phyloP scores from a whole-genome alignment of 2,797 vertebrate species.

The Gobio occitaniae region DNA sequence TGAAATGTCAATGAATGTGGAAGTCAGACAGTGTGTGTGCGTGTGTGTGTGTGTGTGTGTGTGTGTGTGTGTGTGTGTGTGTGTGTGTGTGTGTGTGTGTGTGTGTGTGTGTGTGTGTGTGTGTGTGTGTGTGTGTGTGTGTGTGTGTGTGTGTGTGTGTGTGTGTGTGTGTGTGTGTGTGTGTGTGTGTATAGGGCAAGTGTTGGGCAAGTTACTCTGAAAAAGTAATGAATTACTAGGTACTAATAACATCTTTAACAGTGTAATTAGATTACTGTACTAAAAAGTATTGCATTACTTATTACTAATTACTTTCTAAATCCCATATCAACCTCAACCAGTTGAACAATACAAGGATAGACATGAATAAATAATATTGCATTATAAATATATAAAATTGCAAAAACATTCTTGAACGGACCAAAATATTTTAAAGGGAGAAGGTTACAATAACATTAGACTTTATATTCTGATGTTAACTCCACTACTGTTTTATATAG shows the following conservation, averaged over 20 bases:
- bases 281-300: background rate
- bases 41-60: no score
- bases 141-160: no score
- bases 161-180: no score
- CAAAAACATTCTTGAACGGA: background rate
- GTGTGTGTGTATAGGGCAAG: no score
- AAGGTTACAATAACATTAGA: background rate
- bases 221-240: background rate
- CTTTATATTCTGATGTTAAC: background rate
- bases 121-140: no score
- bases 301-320: background rate
- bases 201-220: background rate
- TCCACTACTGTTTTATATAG: background rate
- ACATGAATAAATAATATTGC: background rate
- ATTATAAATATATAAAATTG: background rate
- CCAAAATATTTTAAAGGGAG: background rate
- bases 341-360: background rate
- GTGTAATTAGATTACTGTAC: no score
- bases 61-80: no score
- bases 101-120: no score
- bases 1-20: background rate
- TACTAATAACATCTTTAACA: background rate
- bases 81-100: no score
- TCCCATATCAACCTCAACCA: background rate
- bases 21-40: no score